phyloP scores from a whole-genome alignment of 1,140 invertebrate species.

The Caenorhabditis inopinata region DNA sequence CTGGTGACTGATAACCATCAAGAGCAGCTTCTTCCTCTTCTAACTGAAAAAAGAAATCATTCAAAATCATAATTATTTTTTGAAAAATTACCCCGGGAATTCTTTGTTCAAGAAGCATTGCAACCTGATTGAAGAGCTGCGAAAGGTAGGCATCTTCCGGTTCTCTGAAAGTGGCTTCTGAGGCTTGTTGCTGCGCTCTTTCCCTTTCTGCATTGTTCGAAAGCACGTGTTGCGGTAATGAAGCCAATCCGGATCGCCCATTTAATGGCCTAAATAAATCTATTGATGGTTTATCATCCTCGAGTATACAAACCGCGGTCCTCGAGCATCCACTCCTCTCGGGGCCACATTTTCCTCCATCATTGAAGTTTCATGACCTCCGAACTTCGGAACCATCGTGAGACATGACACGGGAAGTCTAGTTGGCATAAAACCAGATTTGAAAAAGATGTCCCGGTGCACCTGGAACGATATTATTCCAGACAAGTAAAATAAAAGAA shows the following conservation, averaged over 20 bases:
- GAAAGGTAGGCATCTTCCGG: slow-evolving; percentile 14
- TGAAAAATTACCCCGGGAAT: slow-evolving; percentile 18
- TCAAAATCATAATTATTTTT: not conserved
- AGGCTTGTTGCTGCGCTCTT: not conserved
- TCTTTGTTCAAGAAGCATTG: not conserved
- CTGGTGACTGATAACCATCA: slow-evolving; percentile 89
- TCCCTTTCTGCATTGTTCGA: slow-evolving; percentile 1
- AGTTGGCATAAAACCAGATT: slow-evolving; percentile 42
- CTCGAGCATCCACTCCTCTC: not conserved
- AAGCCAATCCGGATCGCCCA: not conserved
- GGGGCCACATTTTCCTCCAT: slow-evolving; percentile 19
- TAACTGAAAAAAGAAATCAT: not conserved
- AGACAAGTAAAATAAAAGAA: not conserved
- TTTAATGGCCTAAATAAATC: slow-evolving; percentile 19
- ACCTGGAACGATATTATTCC: slow-evolving; percentile 9
- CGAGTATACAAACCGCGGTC: too few relatives aligned
- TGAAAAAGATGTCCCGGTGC: slow-evolving; percentile 39
- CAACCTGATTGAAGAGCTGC: slow-evolving; percentile 4
- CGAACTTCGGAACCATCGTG: slow-evolving; percentile 52
- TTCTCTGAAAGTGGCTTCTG: not conserved
- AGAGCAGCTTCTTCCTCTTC: slow-evolving; percentile 13
- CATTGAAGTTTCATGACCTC: slow-evolving; percentile 15
- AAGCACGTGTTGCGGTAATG: not conserved
- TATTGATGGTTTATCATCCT: too few relatives aligned
- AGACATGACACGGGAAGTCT: slow-evolving; percentile 48